Evolutionary conservation across 2,113 vertebrate species (phyloP).

Genomic region (Willisornis vidua): DNA sequence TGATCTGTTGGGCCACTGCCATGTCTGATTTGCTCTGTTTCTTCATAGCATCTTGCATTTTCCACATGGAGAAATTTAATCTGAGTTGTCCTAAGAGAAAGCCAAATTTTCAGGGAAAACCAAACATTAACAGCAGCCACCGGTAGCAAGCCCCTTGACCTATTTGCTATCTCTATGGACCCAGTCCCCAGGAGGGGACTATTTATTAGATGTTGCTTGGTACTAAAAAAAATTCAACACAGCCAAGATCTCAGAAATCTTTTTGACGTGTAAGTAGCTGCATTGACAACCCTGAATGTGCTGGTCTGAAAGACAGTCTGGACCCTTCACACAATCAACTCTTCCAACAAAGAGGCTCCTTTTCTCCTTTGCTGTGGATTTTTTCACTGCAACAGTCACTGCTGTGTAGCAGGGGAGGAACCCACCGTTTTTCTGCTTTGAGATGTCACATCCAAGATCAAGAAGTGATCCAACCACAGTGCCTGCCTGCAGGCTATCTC

Average conservation of each 20-base stretch:
- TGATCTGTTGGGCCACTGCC: rapidly evolving
- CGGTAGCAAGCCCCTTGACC: neutral
- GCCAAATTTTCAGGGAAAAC: neutral
- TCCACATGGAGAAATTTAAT: neutral
- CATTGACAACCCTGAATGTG: neutral
- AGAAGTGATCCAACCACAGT: rapidly evolving
- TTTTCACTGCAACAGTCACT: neutral
- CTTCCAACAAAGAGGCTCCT: neutral
- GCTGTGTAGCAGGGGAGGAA: neutral
- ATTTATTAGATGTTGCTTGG: neutral
- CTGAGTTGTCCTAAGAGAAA: neutral
- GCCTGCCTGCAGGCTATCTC: neutral
- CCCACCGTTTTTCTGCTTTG: neutral
- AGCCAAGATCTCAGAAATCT: neutral
- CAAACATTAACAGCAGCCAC: neutral
- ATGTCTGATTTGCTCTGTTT: neutral
- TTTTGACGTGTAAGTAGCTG: neutral
- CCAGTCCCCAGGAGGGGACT: neutral
- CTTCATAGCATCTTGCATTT: neutral
- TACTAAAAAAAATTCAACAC: neutral
- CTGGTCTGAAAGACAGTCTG: neutral
- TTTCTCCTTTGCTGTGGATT: neutral
- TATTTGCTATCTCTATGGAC: neutral
- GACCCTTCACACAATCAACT: neutral
- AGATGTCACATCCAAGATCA: neutral